Percentiles rank a stretch among this genome's conserved stretches.
Evolutionary conservation across 2,113 vertebrate species (phyloP).

Genomic region (Sclerurus mexicanus): DNA sequence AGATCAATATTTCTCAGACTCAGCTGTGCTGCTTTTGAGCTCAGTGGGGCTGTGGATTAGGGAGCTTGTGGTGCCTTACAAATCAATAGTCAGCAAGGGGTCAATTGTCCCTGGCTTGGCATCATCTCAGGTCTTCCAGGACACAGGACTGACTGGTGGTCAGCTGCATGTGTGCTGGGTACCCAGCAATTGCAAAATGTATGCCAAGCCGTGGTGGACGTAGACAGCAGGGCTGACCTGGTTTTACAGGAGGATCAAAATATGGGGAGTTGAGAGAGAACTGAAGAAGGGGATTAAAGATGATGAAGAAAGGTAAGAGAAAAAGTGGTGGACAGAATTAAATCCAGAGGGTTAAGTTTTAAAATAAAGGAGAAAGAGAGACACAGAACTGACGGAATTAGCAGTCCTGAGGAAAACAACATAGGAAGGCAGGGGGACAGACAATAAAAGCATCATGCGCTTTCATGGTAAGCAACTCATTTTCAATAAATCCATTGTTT

Average conservation of each 20-base stretch:
- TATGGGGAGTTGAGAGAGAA: neutral
- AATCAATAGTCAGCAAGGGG: neutral
- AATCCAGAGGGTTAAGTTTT: neutral
- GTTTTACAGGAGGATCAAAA: neutral
- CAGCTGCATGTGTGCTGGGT: neutral
- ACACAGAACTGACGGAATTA: neutral
- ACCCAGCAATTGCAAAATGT: neutral
- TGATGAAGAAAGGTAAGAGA: neutral
- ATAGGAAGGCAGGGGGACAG: neutral
- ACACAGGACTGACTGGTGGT: neutral
- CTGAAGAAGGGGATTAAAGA: accelerated
- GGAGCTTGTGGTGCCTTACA: neutral
- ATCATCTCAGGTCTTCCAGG: neutral
- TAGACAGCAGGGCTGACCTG: neutral
- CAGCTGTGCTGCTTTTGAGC: neutral
- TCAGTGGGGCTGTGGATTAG: neutral
- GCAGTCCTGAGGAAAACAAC: neutral
- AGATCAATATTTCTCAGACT: constrained; percentile 14
- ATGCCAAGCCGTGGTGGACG: neutral
- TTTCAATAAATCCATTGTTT: neutral
- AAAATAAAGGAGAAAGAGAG: neutral
- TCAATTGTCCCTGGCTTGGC: neutral
- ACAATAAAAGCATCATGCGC: neutral
- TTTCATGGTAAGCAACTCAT: neutral
- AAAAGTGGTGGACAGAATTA: neutral